Evolutionary conservation across 2,797 vertebrate genomes (phyloP), one percentile per base, ranked within the genome.

Genomic region (Aldrovandia affinis): DNA sequence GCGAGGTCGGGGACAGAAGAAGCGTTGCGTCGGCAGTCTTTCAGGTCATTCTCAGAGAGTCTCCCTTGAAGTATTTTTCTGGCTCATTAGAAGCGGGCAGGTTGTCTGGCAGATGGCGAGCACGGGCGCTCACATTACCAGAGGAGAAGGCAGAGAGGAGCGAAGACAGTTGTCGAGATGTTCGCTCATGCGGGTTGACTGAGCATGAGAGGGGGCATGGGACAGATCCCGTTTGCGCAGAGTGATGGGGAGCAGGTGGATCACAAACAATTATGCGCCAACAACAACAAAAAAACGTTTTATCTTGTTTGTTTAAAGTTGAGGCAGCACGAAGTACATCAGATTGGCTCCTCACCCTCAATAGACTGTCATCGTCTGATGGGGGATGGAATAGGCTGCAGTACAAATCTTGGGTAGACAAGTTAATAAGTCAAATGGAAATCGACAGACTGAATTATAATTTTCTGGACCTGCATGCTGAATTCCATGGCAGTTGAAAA

Each of bases 71-170:
- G 33, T 75, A 44, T 61, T 85, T 82, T 82, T 85, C 81, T 68
- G 81, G 47, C 73, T 85, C 73, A 85, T 79, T 80, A 82, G 75
- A 75, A 75, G 14, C 28, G 25, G 44, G 42, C 84, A 39, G 63
- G 78, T 73, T 85, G 55, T 54, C 44, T 78, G 81, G 44, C 84
- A 85, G 84, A 85, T 82, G 84, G 83, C 44, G 36, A 36, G 57
- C 8, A 39, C 20, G 1, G 68, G 15, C 5, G 4, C 39, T 20
- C 39, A 8, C 22, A 22, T 75, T 75, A 25, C 70, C 36, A n/a
- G 12, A n/a, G 70, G 70, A 42, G 25, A 75, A 33, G 0, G 68
- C 3, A 3, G 36, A 42, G 36, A 20, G 39, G 39, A 44, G 39
- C 36, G 30, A 12, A 44, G 70, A 47, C 70, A 44, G 36, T 75